Evolutionary conservation across 2,113 vertebrate species (phyloP), one percentile per base, ranked within the genome.

Genomic region (Tautogolabrus adspersus): DNA sequence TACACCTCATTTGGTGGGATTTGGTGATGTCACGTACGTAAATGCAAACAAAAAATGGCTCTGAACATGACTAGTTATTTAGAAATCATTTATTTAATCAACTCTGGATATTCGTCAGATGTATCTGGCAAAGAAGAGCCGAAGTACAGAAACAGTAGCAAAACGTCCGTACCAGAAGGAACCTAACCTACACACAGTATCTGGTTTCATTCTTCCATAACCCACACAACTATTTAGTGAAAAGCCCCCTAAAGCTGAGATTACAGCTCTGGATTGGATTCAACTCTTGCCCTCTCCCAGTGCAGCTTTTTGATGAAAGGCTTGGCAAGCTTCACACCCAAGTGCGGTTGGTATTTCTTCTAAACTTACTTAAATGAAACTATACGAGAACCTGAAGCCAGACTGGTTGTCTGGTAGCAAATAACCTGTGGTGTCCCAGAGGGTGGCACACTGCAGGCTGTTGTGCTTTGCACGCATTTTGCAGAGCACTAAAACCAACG

Each of bases 341-440:
- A 75, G 63, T 61, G 82, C 3, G 71, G 76, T 81, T 26, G 11
- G 40, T 64, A 60, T 67, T 61, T 38, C 61, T 74, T 51, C 64
- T 18, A 9, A 51, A 66, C 79, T 72, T 71, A 75, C 70, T 84
- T 87, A 82, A 81, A 79, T 62, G 56, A 83, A 88, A 82, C 55
- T 80, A 73, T 72, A 73, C n/a, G 37, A 79, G 67, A 73, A 81
- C 80, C 75, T 75, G 82, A 34, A 37, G 59, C 65, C 75, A 88
- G 88, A 89, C 74, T 47, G 81, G 51, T 61, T 5, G 79, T 83
- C 84, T 88, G 78, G 74, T 83, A 86, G 87, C 87, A 88, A 88
- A 92, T 87, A 91, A 88, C 85, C 77, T 81, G 87, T 67, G 85
- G 79, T 79, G 87, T 92, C 88, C 81, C 88, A 82, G 81, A 88